Base-by-base conservation (phyloP, 1,140 invertebrate genomes). In the Batillaria attramentaria region DNA sequence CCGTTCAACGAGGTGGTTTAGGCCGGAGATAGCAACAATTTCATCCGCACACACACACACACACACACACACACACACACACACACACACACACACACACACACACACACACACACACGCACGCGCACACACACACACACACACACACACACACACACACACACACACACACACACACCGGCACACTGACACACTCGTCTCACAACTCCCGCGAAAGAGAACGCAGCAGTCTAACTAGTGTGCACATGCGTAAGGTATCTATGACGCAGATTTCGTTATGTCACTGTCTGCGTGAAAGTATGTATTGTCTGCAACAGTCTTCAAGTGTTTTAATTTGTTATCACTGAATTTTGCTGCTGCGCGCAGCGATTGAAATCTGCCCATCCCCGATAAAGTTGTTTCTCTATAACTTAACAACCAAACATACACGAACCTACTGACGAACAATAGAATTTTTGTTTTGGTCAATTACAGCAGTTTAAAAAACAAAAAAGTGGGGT, bases 81-180 rank as follows among this genome's bases (percentile, higher is more conserved):
- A n/a, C n/a, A n/a, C n/a, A n/a, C n/a, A n/a, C n/a, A 54, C 46
- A 54, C 46, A 54, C 46, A 54, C 46, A 54, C 46, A 54, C 46
- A 54, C 46, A 54, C 46, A 54, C 46, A 54, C 46, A 54, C 46
- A 54, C 46, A 54, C 0, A 54, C 46, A 54, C 46, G n/a, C 46
- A 54, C 2, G n/a, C 46, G n/a, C 46, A 54, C 46, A 54, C 46
- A 2, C 46, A 54, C 46, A 54, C n/a, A n/a, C 46, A 54, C 46
- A 54, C 46, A 54, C n/a, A 54, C n/a, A 54, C 2, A 54, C n/a
- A 54, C 46, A 54, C 46, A n/a, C 46, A 54, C n/a, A n/a, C 46
- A n/a, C n/a, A 54, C 46, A n/a, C 2, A 54, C 46, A 2, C 2
- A n/a, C 46, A n/a, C 46, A 54, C n/a, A 18, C 46, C 0, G 16